Base-by-base conservation (phyloP, 1,140 invertebrate species). In the Semibalanus balanoides region DNA sequence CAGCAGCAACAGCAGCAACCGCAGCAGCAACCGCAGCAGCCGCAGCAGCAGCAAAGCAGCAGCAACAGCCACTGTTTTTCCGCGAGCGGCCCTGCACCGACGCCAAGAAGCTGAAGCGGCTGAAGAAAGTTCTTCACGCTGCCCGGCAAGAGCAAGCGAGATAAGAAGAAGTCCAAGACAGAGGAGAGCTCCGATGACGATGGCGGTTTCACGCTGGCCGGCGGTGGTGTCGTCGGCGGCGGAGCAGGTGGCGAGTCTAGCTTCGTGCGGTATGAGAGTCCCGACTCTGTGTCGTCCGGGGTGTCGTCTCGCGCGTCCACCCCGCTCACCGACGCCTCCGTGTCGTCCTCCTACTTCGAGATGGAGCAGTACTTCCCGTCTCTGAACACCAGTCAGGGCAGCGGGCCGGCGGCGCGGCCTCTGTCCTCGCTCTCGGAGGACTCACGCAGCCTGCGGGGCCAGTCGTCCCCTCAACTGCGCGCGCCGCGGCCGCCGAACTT, bases 281-380 rank as follows among this genome's bases (percentile, higher is more conserved):
- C 51, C 51, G 51, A 64, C 51, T 72, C 70, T 1, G 70, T 30
- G 29, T 72, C 70, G 70, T 72, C 70, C 3, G 29, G 70, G 19
- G 70, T 29, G 28, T 28, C 70, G 28, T 72, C 70, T 0, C 28
- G 70, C 28, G 77, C 79, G 3, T 80, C 80, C 75, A 74, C 80
- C 31, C 79, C 79, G 25, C 79, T 78, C n/a, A 76, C 76, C 3
- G 69, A 77, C 30, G 70, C 40, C 11, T 73, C 28, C n/a, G 74
- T 72, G 74, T 40, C 74, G 35, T 40, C 75, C 74, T 74, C 78
- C 72, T 35, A 51, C 30, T 74, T 30, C 51, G 3, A 69, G 31
- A 28, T 72, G 70, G 70, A 72, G 70, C 70, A 72, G 70, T 72
- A 72, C 70, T 72, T 72, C 29, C 70, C 70, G 25, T 72, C 70